Evolutionary conservation across 2,113 vertebrate genomes (phyloP).

Genomic region (Ageneiosus marmoratus): DNA sequence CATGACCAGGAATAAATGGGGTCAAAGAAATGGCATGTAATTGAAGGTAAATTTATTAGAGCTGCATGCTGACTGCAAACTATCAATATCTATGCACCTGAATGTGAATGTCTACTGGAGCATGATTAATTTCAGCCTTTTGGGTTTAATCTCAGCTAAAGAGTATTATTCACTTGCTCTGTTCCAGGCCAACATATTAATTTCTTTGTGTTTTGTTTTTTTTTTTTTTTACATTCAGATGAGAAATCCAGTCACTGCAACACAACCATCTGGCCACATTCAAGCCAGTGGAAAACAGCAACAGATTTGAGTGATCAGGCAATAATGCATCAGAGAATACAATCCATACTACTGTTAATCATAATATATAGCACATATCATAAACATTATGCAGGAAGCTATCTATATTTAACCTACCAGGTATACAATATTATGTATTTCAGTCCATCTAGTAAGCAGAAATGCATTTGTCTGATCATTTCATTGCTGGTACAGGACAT

Average conservation of each 20-base stretch:
- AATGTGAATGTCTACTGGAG: slow-evolving; percentile 5
- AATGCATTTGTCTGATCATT: slow-evolving; percentile 43
- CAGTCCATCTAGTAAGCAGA: not conserved
- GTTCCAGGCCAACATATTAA: slow-evolving; percentile 33
- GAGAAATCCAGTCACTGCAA: slow-evolving; percentile 22
- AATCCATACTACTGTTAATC: not conserved
- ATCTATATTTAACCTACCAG: slow-evolving; percentile 12
- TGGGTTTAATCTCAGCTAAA: slow-evolving; percentile 28
- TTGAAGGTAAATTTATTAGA: not conserved
- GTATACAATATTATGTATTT: slow-evolving; percentile 38
- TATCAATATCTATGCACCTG: slow-evolving; percentile 2
- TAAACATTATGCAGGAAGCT: not conserved
- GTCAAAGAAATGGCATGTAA: slow-evolving; percentile 7
- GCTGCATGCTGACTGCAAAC: slow-evolving; percentile 1
- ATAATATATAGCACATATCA: not conserved
- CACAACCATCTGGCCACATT: slow-evolving; percentile 34
- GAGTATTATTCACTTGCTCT: slow-evolving; percentile 15
- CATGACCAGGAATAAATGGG: not conserved
- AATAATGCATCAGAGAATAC: not conserved
- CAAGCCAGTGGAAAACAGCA: not conserved
- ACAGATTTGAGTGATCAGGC: not conserved
- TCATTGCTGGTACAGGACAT: slow-evolving; percentile 29
- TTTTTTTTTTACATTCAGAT: slow-evolving; percentile 16
- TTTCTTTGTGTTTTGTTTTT: not conserved
- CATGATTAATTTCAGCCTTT: slow-evolving; percentile 11